Evolutionary conservation across 2,888 invertebrate genomes (phyloP), one percentile per base, ranked within the genome.

Genomic region (Epirrita christyi): DNA sequence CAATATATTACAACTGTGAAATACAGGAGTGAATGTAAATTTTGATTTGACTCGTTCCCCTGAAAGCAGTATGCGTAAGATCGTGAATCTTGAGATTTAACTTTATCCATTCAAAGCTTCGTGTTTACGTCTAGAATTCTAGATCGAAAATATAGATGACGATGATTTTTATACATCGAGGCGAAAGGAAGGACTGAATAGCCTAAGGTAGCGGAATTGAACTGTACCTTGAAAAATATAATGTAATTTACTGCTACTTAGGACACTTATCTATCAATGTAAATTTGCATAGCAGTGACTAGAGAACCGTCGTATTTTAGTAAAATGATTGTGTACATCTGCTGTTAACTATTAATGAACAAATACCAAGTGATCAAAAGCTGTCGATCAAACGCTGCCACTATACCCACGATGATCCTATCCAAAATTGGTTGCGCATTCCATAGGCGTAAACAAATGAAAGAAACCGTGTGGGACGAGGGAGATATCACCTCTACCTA

Each of bases 381-480:
- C 36, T 36, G 36, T 36, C 11, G 6, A 36, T 36, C 36, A 36
- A n/a, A 11, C 36, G 36, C 2, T 32, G 21, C 32, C 32, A 32
- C 10, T 36, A 36, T 38, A 44, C 15, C 38, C 44, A 40, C 40
- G 45, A 14, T 40, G 41, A 40, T 40, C 37, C 21, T 38, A 60
- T 54, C 32, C 53, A 6, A 42, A 40, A 66, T 66, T 57, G 53
- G 59, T 55, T 63, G 59, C 63, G 61, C 65, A 61, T 63, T 63
- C 63, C 63, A 51, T 55, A 60, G 44, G 49, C 60, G 49, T 65
- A 63, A 63, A 61, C 65, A 63, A 61, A 63, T 56, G 57, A 51
- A 60, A 40, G 53, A 29, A 52, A 49, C 52, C 51, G 71, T 66
- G 78, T 83, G 79, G 80, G 82, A 70, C 68, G 63, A 29, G 27